phyloP scores from a whole-genome alignment of 2,888 invertebrate genomes.

The Atrina japonica region DNA sequence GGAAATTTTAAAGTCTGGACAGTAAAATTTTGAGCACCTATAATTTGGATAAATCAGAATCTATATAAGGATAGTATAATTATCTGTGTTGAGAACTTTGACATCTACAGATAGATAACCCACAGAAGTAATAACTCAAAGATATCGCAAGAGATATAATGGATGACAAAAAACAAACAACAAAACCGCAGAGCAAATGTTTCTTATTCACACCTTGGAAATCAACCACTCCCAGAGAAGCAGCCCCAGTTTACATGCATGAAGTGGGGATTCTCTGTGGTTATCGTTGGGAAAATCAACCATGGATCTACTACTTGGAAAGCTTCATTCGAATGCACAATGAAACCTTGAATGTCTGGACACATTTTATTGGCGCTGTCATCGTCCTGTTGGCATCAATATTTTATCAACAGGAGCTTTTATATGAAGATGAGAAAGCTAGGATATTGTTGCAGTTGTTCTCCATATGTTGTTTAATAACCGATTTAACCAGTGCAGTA shows the following conservation, averaged over 20 bases:
- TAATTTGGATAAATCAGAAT: too few species aligned
- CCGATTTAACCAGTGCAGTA: background rate
- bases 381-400: background rate
- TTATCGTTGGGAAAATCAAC: slow-evolving; percentile 1
- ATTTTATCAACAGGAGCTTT: background rate
- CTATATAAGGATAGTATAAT: too few species aligned
- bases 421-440: background rate
- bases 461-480: slow-evolving; percentile 1
- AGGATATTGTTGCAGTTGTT: background rate
- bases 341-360: slow-evolving; percentile 6
- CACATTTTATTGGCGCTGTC: background rate
- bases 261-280: slow-evolving; percentile 7
- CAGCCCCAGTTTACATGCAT: background rate
- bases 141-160: too few species aligned
- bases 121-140: too few species aligned
- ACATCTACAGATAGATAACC: too few species aligned
- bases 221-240: background rate
- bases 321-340: background rate
- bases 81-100: too few species aligned
- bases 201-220: slow-evolving; percentile 1
- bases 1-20: too few species aligned
- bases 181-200: too few species aligned
- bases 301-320: background rate
- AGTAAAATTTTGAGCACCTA: too few species aligned
- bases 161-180: too few species aligned